Evolutionary conservation across 2,797 vertebrate genomes (phyloP).

Genomic region (Cichlasoma orientale): DNA sequence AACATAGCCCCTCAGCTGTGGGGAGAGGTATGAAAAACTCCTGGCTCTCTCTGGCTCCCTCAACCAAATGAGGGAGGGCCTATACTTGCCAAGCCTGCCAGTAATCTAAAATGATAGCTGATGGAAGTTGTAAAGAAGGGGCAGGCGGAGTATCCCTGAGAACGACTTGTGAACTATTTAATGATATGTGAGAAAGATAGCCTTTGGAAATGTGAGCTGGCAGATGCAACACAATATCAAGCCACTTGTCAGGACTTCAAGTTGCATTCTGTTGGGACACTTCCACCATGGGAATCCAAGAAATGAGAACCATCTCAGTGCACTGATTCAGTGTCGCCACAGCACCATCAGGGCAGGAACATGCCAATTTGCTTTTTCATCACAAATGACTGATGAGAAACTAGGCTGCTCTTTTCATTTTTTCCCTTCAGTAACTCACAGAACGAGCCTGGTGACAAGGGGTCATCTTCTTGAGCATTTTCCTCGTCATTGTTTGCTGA

Average conservation of each 20-base stretch:
- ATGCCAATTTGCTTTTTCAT: constrained; percentile 54
- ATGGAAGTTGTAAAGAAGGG: constrained; percentile 16
- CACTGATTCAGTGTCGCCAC: constrained; percentile 36
- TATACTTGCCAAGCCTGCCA: constrained; percentile 54
- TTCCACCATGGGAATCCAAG: constrained; percentile 55
- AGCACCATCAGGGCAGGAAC: constrained; percentile 29
- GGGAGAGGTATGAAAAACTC: constrained; percentile 31
- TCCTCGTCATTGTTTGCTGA: neutral
- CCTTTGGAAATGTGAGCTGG: constrained; percentile 33
- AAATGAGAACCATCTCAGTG: constrained; percentile 53
- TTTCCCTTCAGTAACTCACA: neutral
- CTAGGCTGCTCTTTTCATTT: constrained; percentile 20
- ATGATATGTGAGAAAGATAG: constrained; percentile 35
- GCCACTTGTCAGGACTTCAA: constrained; percentile 59
- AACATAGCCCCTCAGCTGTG: constrained; percentile 47
- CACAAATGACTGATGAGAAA: constrained; percentile 58
- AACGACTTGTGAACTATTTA: constrained; percentile 59
- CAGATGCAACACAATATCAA: constrained; percentile 49
- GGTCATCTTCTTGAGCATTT: constrained; percentile 8
- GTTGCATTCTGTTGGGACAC: constrained; percentile 47
- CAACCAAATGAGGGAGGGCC: constrained; percentile 19
- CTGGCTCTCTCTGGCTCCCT: constrained; percentile 21
- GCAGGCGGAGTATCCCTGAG: constrained; percentile 7
- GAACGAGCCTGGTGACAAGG: constrained; percentile 33
- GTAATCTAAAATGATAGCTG: constrained; percentile 14